Base-by-base conservation (phyloP, 2,797 vertebrate species). In the Helicolenus hilgendorfi region DNA sequence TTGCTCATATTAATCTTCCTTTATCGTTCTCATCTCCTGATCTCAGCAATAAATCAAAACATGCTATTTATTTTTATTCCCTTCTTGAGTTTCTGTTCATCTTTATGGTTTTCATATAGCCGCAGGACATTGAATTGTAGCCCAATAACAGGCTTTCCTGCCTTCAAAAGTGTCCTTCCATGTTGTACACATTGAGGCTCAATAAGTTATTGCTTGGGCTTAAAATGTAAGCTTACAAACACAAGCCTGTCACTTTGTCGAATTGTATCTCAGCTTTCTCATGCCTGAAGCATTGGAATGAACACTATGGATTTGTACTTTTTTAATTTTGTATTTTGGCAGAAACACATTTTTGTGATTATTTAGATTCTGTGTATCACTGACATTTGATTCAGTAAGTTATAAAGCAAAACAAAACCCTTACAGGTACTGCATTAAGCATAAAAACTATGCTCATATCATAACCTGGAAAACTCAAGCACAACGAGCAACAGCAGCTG, bases 41-140 rank as follows among this genome's bases (percentile, higher is more conserved):
- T 38, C 49, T 75, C 33, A 78, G 33, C 62, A 31, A 38, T 38
- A 60, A 83, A 84, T 79, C 26, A 55, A 72, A 65, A 59, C 55
- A 49, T 27, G 6, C 14, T 7, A 15, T 68, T 36, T 53, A n/a
- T 63, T 33, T 72, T 11, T 55, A 58, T 27, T 78, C 13, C 15
- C 5, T 29, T 69, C 20, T n/a, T 70, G n/a, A 24, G 6, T 72
- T 64, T 83, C 24, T 58, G 18, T 83, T 79, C 74, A 29, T 72
- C 13, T 75, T 55, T 41, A 33, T 41, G 20, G 6, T 56, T 85
- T 63, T 49, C 7, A 67, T 63, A 45, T 11, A 64, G 20, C 60
- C 20, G 36, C 35, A 73, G 60, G 53, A 33, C 5, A 62, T 35
- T 11, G 8, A 20, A 13, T n/a, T n/a, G 63, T 11, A 29, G 20